Conservation (phyloP, 35 echinoderm and acorn worm genomes). For the Ophioderma brevispina region DNA sequence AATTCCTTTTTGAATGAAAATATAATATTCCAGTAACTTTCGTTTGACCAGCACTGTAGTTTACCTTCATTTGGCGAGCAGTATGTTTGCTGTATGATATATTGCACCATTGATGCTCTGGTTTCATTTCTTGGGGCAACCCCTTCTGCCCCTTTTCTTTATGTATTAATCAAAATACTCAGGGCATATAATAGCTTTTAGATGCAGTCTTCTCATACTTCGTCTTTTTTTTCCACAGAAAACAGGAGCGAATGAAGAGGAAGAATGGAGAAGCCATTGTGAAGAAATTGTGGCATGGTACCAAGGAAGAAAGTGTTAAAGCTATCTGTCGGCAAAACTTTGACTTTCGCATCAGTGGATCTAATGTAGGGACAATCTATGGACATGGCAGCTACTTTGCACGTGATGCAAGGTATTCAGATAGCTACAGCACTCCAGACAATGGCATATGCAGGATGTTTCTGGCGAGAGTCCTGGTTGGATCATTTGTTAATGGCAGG, state of each 20-base stretch:
- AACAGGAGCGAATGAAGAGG: constrained; percentile 28
- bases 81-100: no score
- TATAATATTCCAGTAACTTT: no score
- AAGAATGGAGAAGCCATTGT: neutral
- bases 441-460: constrained; percentile 32
- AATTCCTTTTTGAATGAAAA: no score
- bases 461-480: constrained; percentile 41
- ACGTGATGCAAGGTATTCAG: no score
- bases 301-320: neutral
- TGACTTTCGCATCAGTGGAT: constrained; percentile 53
- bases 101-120: no score
- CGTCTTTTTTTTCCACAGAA: constrained; percentile 1
- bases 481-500: neutral
- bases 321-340: constrained; percentile 63
- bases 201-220: neutral
- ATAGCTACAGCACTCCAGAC: neutral
- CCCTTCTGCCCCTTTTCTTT: no score
- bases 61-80: no score
- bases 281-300: constrained; percentile 51
- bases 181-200: neutral
- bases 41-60: no score
- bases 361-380: constrained; percentile 32
- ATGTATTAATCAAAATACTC: no score
- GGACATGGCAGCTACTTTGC: no score
- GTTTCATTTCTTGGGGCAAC: no score